phyloP scores from a whole-genome alignment of 2,797 vertebrate genomes.

The Myioborus melanocephalus region DNA sequence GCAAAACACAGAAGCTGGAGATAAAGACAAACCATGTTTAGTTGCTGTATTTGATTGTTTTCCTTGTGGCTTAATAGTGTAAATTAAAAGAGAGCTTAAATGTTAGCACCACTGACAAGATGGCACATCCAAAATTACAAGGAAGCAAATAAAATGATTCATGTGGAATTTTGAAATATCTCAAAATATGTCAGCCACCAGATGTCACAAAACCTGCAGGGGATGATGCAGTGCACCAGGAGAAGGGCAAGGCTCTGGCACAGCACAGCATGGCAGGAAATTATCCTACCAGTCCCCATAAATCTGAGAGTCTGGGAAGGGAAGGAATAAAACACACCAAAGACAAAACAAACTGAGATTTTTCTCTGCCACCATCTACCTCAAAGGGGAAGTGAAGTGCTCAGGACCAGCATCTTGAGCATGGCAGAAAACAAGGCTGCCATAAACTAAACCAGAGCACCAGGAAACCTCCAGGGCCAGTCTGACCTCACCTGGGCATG shows the following conservation, averaged over 20 bases:
- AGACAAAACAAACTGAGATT: background rate
- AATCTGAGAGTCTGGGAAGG: background rate
- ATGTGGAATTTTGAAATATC: slow-evolving; percentile 49
- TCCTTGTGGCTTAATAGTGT: slow-evolving; percentile 8
- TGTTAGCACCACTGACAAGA: slow-evolving; percentile 41
- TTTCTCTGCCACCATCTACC: background rate
- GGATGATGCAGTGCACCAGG: background rate
- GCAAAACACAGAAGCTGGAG: background rate
- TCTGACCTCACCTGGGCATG: background rate
- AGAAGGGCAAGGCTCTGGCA: slow-evolving; percentile 44
- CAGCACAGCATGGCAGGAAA: background rate
- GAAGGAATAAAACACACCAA: background rate
- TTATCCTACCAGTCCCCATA: background rate
- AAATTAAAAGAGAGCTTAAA: slow-evolving; percentile 36
- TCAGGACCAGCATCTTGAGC: background rate
- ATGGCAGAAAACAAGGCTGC: background rate
- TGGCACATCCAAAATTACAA: slow-evolving; percentile 41
- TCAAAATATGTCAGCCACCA: slow-evolving; percentile 53
- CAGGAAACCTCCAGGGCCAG: background rate
- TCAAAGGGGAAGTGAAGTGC: background rate
- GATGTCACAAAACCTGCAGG: slow-evolving; percentile 58
- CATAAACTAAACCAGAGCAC: background rate
- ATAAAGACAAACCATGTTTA: background rate
- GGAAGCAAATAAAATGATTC: slow-evolving; percentile 57
- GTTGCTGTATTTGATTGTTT: slow-evolving; percentile 39